Conservation (phyloP, 2,888 invertebrate genomes). For the Heliconius erato region DNA sequence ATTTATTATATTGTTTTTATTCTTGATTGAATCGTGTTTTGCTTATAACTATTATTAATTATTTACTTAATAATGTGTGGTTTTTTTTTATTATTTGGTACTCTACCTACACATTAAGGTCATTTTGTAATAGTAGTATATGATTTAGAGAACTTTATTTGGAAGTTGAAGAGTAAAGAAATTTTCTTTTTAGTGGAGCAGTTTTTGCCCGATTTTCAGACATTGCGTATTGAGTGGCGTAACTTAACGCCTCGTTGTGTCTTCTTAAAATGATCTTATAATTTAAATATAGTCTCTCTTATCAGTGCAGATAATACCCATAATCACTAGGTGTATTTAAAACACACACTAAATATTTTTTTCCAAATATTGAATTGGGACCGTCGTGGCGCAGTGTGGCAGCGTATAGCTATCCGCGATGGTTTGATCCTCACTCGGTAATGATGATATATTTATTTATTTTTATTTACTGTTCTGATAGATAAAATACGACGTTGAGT, state of each 20-base stretch:
- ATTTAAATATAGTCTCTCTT: neutral
- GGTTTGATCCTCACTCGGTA: no score
- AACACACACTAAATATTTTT: neutral
- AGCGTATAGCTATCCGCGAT: no score
- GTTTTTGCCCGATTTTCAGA: neutral
- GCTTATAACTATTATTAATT: neutral
- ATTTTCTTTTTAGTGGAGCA: neutral
- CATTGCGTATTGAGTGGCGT: neutral
- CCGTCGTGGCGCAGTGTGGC: neutral
- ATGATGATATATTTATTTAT: no score
- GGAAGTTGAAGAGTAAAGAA: neutral
- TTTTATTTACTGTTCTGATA: no score
- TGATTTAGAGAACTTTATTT: neutral
- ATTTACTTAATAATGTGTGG: neutral
- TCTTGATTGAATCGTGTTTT: neutral
- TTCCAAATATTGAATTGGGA: neutral
- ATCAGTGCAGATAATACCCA: no score
- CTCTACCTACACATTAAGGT: no score
- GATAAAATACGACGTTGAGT: no score
- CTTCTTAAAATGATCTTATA: neutral
- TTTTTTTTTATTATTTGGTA: no score
- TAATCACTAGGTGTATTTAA: no score
- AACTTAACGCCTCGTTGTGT: neutral
- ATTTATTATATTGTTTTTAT: neutral
- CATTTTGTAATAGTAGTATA: neutral